Evolutionary conservation across 2,113 vertebrate species (phyloP).

Genomic region (Origma solitaria): DNA sequence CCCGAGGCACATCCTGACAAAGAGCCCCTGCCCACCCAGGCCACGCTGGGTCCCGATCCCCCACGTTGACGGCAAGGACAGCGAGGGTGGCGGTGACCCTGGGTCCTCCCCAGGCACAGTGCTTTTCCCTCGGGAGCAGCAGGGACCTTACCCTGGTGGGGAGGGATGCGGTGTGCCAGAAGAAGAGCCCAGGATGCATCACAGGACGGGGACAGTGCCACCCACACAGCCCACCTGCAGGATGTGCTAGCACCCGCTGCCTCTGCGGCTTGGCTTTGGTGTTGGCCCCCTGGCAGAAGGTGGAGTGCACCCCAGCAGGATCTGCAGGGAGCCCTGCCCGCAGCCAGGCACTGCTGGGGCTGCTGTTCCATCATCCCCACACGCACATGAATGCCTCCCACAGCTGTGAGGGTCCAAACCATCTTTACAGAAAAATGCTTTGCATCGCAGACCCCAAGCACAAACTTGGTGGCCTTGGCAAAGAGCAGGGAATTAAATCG

Average conservation of each 20-base stretch:
- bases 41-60: not conserved
- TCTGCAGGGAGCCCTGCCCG: not conserved
- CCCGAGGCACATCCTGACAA: constrained; percentile 32
- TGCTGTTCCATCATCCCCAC: not conserved
- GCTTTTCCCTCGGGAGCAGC: not conserved
- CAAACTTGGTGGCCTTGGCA: not conserved
- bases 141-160: not conserved
- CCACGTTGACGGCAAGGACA: not conserved
- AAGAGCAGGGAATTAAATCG: not conserved
- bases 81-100: not conserved
- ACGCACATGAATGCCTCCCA: too few species aligned
- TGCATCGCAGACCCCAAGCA: not conserved
- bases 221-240: not conserved
- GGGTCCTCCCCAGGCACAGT: not conserved
- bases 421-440: not conserved
- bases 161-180: not conserved
- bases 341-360: not conserved
- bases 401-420: not conserved
- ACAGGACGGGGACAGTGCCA: not conserved
- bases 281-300: accelerated
- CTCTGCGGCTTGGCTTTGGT: not conserved
- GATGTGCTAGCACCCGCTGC: not conserved
- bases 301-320: not conserved
- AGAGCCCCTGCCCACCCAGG: constrained; percentile 27
- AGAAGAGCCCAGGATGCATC: accelerated